Base-by-base conservation (phyloP, 2,888 invertebrate genomes). In the Lissonota sp. region DNA sequence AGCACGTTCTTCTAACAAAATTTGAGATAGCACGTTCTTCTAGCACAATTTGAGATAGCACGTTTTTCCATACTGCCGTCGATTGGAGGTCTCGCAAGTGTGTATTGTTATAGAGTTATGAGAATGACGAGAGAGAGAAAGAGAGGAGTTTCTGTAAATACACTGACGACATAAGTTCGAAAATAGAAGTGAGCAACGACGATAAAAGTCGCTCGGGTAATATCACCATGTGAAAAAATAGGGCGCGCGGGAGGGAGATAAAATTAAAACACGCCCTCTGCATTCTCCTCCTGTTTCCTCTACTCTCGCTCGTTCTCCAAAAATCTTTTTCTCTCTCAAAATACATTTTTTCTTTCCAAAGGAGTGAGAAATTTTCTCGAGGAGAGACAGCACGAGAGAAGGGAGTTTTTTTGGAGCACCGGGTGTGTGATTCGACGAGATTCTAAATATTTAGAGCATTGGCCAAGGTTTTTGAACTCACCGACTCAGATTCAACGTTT, bases 371-470 rank as follows among this genome's bases (percentile, higher is more conserved):
- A 46, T 26, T 39, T 57, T 44, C 53, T 7, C 53, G 39, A 6
- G 14, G 5, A 40, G 53, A 51, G n/a, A 55, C 40, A 42, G 8
- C 37, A 1, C 84, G 84, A 73, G 84, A 83, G 84, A 53, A 53
- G 53, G 10, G 4, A 44, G 44, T 10, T 44, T 10, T 42, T 6
- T 6, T 12, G 14, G 53, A 53, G 53, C 12, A 7, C 14, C 53
- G 14, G 6, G 53, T 14, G 53, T 53, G 53, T 14, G 14, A 53
- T 26, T 26, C 53, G 53, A 53, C 14, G 12, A n/a, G 53, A 6
- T 49, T 64, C 78, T 79, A 88, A 87, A 87, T 85, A 84, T 88
- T 88, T 87, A 83, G 49, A 69, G 57, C 74, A 66, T 67, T 60
- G 57, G 12, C 26, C 46, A 77, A 82, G 84, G 86, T 84, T 87